Evolutionary conservation across 2,797 vertebrate species (phyloP), one percentile per base, ranked within the genome.

Genomic region (Moxostoma hubbsi): DNA sequence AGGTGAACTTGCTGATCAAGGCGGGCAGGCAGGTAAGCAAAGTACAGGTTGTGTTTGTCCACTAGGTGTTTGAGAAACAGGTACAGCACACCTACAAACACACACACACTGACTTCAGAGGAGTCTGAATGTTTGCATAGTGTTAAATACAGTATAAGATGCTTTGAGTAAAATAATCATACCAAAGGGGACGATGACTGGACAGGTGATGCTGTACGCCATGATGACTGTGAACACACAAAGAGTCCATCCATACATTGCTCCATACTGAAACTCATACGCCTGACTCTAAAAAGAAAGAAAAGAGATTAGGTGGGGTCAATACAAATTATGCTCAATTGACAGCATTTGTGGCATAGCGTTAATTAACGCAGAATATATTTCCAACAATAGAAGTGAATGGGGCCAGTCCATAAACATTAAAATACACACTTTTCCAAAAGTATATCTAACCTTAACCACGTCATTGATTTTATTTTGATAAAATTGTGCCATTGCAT

Each of bases 121-220:
- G 36, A 46, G 11, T 2, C 36, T n/a, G 49, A 10, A 45, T n/a
- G 58, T 78, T 78, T 54, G 54, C 18, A 3, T 13, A 53, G 18
- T n/a, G 13, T n/a, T 45, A 65, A 9, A 36, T 6, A 57, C 15
- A 57, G 36, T 24, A 24, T 43, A 13, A 9, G 45, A 18, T 36
- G 8, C 36, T 24, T 10, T 11, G 47, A 69, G 18, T 6, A 53
- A 43, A 55, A 1, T 16, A 65, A 54, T 91, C 96, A 96, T 89
- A 99, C 98, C 97, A 9, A 99, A 99, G 0, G 97, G 97, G 1
- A 93, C 94, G 15, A 99, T 98, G 76, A 99, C 91, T 50, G 98
- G 98, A 85, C 97, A 99, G 0, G 95, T 96, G 88, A 98, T 96
- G 90, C 98, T 98, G 85, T 98, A 98, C 36, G 98, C 97, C 95